phyloP scores from a whole-genome alignment of 2,797 vertebrate genomes.

The Megalops cyprinoides region DNA sequence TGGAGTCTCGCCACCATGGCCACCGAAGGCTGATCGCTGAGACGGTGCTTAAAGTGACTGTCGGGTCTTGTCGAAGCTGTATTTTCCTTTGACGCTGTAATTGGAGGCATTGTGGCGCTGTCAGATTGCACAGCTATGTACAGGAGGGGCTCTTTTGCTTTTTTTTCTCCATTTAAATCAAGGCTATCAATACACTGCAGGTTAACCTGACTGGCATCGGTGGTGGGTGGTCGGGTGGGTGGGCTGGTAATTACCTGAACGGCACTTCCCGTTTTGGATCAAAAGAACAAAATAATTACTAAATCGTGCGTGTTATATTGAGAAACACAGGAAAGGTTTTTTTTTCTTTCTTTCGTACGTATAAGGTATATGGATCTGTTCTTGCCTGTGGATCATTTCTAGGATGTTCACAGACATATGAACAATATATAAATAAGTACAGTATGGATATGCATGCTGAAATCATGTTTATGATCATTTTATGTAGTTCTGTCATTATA shows the following conservation, averaged over 20 bases:
- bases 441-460: too few relatives aligned
- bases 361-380: too few relatives aligned
- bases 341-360: too few relatives aligned
- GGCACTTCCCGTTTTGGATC: slow-evolving; percentile 44
- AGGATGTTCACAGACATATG: too few relatives aligned
- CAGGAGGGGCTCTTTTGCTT: slow-evolving; percentile 2
- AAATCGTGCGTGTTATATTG: slow-evolving; percentile 35
- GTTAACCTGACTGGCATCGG: slow-evolving; percentile 48
- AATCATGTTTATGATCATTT: too few relatives aligned
- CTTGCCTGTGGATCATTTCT: too few relatives aligned
- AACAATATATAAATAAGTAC: too few relatives aligned
- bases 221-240: slow-evolving; percentile 41
- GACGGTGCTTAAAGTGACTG: slow-evolving; percentile 50
- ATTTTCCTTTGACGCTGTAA: slow-evolving; percentile 53
- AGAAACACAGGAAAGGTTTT: slow-evolving; percentile 21
- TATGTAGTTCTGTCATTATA: too few relatives aligned
- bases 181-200: slow-evolving; percentile 35
- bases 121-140: slow-evolving; percentile 18
- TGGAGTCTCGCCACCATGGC: slow-evolving; percentile 48
- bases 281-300: slow-evolving; percentile 50
- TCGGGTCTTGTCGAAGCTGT: slow-evolving; percentile 42
- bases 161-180: slow-evolving; percentile 24
- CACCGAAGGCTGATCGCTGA: slow-evolving; percentile 3
- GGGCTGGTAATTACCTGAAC: slow-evolving; percentile 57
- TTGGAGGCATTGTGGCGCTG: slow-evolving; percentile 39